These are phyloP conservation scores for Drosophila neotestacea DNA, from an alignment of 2,888 invertebrate species.

Conservation along the genomic window DNA sequence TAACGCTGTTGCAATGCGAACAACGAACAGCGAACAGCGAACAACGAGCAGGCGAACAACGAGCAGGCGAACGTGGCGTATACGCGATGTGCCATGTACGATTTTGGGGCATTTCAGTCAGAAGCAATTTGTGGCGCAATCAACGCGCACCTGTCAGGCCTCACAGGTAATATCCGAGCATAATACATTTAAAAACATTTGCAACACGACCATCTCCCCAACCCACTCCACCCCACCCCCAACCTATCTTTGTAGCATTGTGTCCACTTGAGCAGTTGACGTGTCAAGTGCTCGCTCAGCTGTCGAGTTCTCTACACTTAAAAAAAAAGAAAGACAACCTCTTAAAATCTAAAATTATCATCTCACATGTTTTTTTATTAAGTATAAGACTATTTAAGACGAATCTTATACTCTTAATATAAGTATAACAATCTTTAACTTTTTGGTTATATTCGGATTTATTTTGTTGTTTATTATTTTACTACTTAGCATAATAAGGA, in stretches of 20 bases:
- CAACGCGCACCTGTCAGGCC: conserved; percentile 50
- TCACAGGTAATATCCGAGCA: conserved; percentile 64
- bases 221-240: neutral
- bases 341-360: no score
- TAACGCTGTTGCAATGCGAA: conserved; percentile 58
- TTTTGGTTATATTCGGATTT: no score
- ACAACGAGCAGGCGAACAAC: neutral
- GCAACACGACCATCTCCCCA: conserved; percentile 17
- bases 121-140: conserved; percentile 60
- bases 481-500: no score
- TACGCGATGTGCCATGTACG: conserved; percentile 33
- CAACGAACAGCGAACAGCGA: neutral
- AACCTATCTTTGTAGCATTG: neutral
- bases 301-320: conserved; percentile 17
- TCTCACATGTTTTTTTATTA: no score
- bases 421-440: no score
- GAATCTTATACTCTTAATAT: no score
- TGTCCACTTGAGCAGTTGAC: conserved; percentile 52
- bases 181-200: conserved; percentile 68
- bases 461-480: no score
- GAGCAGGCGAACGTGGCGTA: conserved; percentile 25
- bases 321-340: no score
- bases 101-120: conserved; percentile 30
- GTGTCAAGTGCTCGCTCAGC: conserved; percentile 68
- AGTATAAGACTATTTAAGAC: no score